phyloP scores from a whole-genome alignment of 2,113 vertebrate species.

The Pterocles gutturalis region DNA sequence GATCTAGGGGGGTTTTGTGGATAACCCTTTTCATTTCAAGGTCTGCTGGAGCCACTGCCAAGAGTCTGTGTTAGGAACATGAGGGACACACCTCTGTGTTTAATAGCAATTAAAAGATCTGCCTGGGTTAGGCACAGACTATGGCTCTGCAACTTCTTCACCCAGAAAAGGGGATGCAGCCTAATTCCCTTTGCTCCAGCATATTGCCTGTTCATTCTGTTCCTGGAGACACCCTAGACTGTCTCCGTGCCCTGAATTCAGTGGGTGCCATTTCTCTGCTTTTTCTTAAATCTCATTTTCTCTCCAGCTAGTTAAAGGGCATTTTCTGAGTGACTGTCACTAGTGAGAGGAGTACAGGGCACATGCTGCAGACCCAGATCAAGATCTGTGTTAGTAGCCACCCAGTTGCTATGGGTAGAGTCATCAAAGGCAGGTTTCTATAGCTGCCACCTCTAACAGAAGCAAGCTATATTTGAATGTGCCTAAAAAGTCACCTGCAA shows the following conservation, averaged over 20 bases:
- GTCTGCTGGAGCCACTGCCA: not conserved
- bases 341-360: not conserved
- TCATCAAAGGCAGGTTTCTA: not conserved
- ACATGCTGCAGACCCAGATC: not conserved
- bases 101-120: not conserved
- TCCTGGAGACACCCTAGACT: not conserved
- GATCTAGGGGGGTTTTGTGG: accelerated
- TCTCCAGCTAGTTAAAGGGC: not conserved
- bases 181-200: not conserved
- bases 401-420: not conserved
- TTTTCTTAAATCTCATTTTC: not conserved
- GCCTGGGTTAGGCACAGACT: not conserved
- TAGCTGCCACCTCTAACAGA: not conserved
- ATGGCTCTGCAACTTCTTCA: not conserved
- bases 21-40: not conserved
- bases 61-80: not conserved
- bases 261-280: not conserved
- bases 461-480: not conserved
- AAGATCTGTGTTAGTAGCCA: not conserved
- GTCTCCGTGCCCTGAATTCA: not conserved
- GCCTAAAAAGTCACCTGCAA: not conserved
- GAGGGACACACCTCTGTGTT: not conserved
- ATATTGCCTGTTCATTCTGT: not conserved
- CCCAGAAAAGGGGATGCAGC: accelerated
- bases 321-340: not conserved